A percentile compares a stretch with the other conserved stretches of the same genome.
phyloP scores from a whole-genome alignment of 2,888 invertebrate species.

The Trilocha varians region DNA sequence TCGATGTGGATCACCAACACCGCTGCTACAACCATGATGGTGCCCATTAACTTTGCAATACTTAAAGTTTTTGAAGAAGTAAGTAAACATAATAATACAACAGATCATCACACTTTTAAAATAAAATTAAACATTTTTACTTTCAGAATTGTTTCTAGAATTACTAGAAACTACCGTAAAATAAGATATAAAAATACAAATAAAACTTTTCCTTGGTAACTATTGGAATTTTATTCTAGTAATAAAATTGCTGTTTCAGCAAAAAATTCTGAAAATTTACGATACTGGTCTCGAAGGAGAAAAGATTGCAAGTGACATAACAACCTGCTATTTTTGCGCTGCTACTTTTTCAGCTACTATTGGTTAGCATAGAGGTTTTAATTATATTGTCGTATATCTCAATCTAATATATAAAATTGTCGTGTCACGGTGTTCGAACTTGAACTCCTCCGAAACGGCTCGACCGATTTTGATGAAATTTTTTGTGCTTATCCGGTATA shows the following conservation, averaged over 20 bases:
- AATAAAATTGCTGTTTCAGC: slow-evolving; percentile 30
- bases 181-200: background rate
- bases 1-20: slow-evolving; percentile 98
- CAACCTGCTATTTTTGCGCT: slow-evolving; percentile 82
- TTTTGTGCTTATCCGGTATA: no score
- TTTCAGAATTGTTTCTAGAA: no score
- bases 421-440: no score
- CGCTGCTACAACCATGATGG: slow-evolving; percentile 93
- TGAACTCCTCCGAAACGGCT: no score
- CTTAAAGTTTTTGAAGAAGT: slow-evolving; percentile 83
- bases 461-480: no score
- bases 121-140: no score
- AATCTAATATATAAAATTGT: no score
- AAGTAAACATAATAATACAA: no score
- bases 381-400: no score
- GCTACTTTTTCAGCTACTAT: slow-evolving; percentile 83
- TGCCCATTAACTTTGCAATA: slow-evolving; percentile 88
- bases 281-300: slow-evolving; percentile 39
- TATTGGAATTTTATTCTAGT: background rate
- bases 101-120: no score
- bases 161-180: no score
- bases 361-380: slow-evolving; percentile 26
- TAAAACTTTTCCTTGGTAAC: background rate
- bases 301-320: slow-evolving; percentile 75
- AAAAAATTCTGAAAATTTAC: slow-evolving; percentile 74